Conservation (phyloP, 2,113 vertebrate genomes). For the Lagopus leucura region DNA sequence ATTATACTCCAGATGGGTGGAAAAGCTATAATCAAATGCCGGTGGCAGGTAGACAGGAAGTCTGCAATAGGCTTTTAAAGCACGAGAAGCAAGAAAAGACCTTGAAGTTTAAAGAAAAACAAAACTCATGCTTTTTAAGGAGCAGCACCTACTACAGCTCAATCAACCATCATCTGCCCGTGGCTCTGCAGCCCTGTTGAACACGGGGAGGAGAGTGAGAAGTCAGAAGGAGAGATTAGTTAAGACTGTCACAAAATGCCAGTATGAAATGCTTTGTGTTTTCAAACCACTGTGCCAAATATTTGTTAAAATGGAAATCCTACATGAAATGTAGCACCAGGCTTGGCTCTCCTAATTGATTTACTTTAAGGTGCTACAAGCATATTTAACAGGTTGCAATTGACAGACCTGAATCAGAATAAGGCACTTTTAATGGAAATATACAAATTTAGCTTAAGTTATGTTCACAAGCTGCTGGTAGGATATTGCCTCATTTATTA, state of each 20-base stretch:
- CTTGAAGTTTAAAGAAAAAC: conserved; percentile 47
- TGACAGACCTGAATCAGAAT: not conserved
- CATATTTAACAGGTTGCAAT: not conserved
- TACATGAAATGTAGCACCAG: not conserved
- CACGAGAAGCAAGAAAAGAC: conserved; percentile 31
- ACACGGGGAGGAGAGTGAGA: not conserved
- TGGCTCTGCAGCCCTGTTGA: not conserved
- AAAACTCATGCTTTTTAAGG: not conserved
- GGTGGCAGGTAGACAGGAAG: conserved; percentile 67
- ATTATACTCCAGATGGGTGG: conserved; percentile 37
- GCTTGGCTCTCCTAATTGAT: not conserved
- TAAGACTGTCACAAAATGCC: not conserved
- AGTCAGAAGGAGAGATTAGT: not conserved
- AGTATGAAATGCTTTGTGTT: not conserved
- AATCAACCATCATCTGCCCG: not conserved
- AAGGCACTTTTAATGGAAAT: not conserved
- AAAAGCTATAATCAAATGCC: conserved; percentile 46
- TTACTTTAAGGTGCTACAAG: not conserved
- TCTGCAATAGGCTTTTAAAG: conserved; percentile 50
- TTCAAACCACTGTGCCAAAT: not conserved
- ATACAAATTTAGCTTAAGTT: not conserved
- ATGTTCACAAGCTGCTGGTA: not conserved
- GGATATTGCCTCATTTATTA: not conserved
- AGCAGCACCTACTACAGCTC: not conserved
- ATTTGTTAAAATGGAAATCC: not conserved